A percentile compares a stretch with the other conserved stretches of the same genome.
Conservation (phyloP, 2,113 vertebrate species). For the Myrmophylax atrothorax region DNA sequence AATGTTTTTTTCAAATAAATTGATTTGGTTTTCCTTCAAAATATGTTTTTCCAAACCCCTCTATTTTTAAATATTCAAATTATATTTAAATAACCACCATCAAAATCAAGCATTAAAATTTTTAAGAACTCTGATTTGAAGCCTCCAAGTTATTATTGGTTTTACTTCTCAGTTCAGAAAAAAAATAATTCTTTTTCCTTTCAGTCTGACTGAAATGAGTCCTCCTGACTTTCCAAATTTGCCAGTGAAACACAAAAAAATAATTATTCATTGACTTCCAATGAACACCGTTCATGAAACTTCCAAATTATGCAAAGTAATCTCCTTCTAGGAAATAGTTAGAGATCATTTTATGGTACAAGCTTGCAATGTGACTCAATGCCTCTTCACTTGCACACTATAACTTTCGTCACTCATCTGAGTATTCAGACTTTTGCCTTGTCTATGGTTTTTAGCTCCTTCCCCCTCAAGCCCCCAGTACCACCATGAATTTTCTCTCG, state of each 20-base stretch:
- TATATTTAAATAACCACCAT: background rate
- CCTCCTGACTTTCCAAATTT: conserved; percentile 35
- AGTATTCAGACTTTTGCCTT: conserved; percentile 25
- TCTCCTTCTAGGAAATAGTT: conserved; percentile 67
- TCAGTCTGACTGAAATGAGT: conserved; percentile 25
- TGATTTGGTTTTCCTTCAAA: background rate
- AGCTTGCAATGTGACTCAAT: conserved; percentile 50
- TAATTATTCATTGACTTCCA: conserved; percentile 44
- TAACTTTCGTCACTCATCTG: background rate
- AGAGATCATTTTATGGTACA: conserved; percentile 30
- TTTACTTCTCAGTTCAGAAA: conserved; percentile 16
- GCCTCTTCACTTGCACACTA: background rate
- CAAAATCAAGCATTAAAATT: background rate
- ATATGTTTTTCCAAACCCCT: background rate
- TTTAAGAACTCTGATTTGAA: background rate
- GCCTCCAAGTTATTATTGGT: background rate
- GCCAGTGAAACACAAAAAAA: background rate
- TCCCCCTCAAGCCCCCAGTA: background rate
- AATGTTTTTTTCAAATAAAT: background rate
- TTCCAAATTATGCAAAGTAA: conserved; percentile 59
- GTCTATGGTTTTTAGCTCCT: conserved; percentile 9
- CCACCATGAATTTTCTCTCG: background rate
- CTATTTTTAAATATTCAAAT: background rate
- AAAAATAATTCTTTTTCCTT: background rate
- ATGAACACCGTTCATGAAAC: conserved; percentile 43